Conservation (phyloP, 2,888 invertebrate species). For the Druceiella hillmani region DNA sequence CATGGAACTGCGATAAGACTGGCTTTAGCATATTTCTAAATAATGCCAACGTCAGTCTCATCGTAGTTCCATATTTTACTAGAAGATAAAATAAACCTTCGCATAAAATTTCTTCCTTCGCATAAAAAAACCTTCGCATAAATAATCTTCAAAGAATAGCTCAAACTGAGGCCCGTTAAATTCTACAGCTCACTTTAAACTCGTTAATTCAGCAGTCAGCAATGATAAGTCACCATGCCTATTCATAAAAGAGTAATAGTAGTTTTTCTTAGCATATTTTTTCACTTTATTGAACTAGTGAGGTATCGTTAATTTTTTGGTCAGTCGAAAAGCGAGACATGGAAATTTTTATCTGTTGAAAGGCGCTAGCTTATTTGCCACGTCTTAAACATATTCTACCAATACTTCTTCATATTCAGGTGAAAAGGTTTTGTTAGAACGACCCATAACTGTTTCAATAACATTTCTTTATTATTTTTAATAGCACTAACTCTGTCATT, state of each 20-base stretch:
- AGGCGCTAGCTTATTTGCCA: constrained; percentile 9
- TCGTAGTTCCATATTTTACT: constrained; percentile 16
- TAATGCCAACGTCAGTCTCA: too few species aligned
- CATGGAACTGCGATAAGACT: too few species aligned
- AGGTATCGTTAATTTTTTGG: constrained; percentile 12
- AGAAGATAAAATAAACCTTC: constrained; percentile 5
- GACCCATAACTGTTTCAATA: too few species aligned
- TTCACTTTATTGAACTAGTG: constrained; percentile 13
- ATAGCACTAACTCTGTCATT: constrained; percentile 14
- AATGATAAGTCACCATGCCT: constrained; percentile 12
- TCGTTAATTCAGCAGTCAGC: constrained; percentile 10
- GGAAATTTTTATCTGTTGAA: constrained; percentile 13
- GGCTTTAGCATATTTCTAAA: too few species aligned
- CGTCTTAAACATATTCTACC: constrained; percentile 11
- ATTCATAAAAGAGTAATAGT: constrained; percentile 11
- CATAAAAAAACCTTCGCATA: too few species aligned
- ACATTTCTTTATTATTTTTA: constrained; percentile 9
- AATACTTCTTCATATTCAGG: constrained; percentile 12
- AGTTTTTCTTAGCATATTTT: constrained; percentile 8
- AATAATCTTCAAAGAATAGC: constrained; percentile 8
- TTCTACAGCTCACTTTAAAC: constrained; percentile 14
- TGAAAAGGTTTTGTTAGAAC: constrained; percentile 11
- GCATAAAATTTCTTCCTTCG: constrained; percentile 9
- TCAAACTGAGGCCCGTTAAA: constrained; percentile 17
- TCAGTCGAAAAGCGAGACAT: constrained; percentile 14